Base-by-base conservation (phyloP, 2,797 vertebrate genomes). In the Myotis myotis region DNA sequence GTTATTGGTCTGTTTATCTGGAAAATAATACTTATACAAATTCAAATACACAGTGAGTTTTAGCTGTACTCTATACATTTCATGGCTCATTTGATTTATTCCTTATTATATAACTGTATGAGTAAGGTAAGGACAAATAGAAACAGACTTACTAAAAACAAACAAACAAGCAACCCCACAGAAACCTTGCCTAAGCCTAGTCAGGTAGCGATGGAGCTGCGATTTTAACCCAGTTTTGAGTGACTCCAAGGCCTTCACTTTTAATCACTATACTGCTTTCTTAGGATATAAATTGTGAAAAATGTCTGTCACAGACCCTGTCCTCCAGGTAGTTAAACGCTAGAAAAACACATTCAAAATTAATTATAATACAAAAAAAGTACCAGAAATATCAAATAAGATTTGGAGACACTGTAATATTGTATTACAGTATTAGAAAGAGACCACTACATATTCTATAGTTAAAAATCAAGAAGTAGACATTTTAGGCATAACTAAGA, bases 291-390 rank as follows among this genome's bases (percentile, higher is more conserved):
- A 84, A 9, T 87, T 87, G 12, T 51, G 57, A 91, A 91, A 72
- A 1, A 68, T 62, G 49, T 81, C 19, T 66, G 28, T 85, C n/a
- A 49, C 6, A 62, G 22, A 79, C 20, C 3, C 17, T 92, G 17
- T 8, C 33, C 25, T 38, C 66, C 74, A 75, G 20, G 4, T 93
- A 62, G 25, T 60, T 81, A 66, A 38, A 85, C 78, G n/a, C 28
- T 68, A 81, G 36, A 36, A 80, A 92, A 95, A n/a, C 1, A 60
- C 36, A 10, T 85, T 87, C 8, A 53, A 81, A 72, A 76, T 11
- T 64, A 93, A 93, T 93, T 93, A 41, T 51, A 87, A 71, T 44
- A 49, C 10, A 95, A 71, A 3, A 3, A 53, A 92, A 66, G 41
- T 66, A 49, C 2, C 81, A 76, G 30, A 74, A 87, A 60, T 41